Percentiles rank a stretch among this genome's conserved stretches.
Evolutionary conservation across 2,888 invertebrate species (phyloP).

Genomic region (Trilocha varians): DNA sequence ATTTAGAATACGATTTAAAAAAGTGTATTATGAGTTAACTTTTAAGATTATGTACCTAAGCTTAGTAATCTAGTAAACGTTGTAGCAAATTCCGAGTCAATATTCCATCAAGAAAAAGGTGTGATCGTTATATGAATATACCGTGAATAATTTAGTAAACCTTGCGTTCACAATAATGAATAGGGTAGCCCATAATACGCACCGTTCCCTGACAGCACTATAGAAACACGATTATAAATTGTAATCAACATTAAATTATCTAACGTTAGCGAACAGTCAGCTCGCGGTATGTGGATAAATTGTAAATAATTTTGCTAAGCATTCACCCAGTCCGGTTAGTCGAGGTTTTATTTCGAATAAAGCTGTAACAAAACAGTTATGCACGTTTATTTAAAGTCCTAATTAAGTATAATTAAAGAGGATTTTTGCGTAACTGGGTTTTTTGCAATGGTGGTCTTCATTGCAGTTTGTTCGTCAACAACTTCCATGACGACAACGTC

Average conservation of each 20-base stretch:
- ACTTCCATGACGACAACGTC: constrained; percentile 80
- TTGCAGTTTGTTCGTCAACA: constrained; percentile 85
- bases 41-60: too few species aligned
- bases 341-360: not conserved
- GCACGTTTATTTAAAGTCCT: too few species aligned
- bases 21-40: too few species aligned
- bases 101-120: not conserved
- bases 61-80: too few species aligned
- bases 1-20: too few species aligned
- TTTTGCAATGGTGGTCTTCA: not conserved
- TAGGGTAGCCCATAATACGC: not conserved
- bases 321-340: constrained; percentile 2
- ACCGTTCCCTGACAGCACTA: not conserved
- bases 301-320: constrained; percentile 15
- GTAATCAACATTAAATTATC: constrained; percentile 18
- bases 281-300: constrained; percentile 13
- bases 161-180: not conserved
- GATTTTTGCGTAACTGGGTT: not conserved
- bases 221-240: constrained; percentile 22
- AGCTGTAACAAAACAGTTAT: not conserved
- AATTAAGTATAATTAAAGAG: too few species aligned
- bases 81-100: too few species aligned
- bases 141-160: not conserved
- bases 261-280: constrained; percentile 1
- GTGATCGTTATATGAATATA: constrained; percentile 1